Base-by-base conservation (phyloP, 2,888 invertebrate genomes). In the Callyntrura sp. region DNA sequence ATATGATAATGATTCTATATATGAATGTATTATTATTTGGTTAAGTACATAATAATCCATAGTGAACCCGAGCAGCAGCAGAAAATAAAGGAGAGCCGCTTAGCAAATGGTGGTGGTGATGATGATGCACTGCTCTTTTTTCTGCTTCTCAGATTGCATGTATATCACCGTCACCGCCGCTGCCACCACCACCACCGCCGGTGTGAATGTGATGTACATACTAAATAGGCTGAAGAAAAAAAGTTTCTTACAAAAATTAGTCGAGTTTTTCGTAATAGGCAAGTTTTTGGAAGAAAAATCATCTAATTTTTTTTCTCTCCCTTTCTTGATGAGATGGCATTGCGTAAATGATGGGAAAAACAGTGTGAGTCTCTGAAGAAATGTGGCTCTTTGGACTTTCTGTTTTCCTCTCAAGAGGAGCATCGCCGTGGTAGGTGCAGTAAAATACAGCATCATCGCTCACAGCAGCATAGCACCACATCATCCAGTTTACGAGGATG, bases 291-390 rank as follows among this genome's bases (percentile, higher is more conserved):
- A 55, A 84, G 55, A 88, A 68, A 35, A 35, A 35, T 20, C 11
- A 25, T 57, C 35, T n/a, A n/a, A n/a, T n/a, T 82, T 82, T 82
- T 25, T 17, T 55, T 35, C 82, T 62, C n/a, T 48, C 25, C 14
- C n/a, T 76, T 20, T 76, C 45, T 11, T 14, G 28, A 60, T 87
- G 79, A 85, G 85, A 43, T 62, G 62, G 62, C 62, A 62, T 62
- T 62, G 23, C 17, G 14, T 65, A 88, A 88, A 88, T 78, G 83
- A 88, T 88, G 88, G 88, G 88, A 88, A 88, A 88, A 88, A 78
- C 88, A 88, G 88, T 88, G 45, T 88, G 88, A 84, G 88, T 45
- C 73, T 45, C 73, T 88, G 65, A 25, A 48, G 55, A 73, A 85
- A 55, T 45, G 17, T 60, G 12, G 60, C 60, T 60, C 20, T 17